Evolutionary conservation across 2,888 invertebrate genomes (phyloP).

Genomic region (Hypomecis punctinalis): DNA sequence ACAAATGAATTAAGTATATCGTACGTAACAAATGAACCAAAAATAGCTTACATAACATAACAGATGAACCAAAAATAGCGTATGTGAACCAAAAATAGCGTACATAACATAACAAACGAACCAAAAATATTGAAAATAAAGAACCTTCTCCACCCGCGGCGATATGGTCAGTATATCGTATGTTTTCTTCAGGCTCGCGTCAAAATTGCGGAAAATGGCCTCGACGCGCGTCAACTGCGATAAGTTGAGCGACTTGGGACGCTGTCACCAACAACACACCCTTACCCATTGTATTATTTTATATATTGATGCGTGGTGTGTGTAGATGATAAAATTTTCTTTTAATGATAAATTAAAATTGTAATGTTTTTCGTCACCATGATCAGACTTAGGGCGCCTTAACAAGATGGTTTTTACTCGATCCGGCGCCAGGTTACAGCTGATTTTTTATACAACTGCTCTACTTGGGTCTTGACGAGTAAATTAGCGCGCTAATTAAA

Average conservation of each 20-base stretch:
- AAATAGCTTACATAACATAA: slow-evolving; percentile 4
- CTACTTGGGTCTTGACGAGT: no score
- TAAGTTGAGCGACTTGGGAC: slow-evolving; percentile 82
- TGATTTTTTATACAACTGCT: no score
- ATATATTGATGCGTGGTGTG: slow-evolving; percentile 39
- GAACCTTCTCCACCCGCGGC: slow-evolving; percentile 77
- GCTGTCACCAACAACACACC: slow-evolving; percentile 52
- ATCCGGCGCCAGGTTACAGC: no score
- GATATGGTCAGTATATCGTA: slow-evolving; percentile 77
- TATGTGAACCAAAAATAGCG: slow-evolving; percentile 35
- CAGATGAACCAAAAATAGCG: no score
- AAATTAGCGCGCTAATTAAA: no score
- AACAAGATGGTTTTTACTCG: no score
- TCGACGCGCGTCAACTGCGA: slow-evolving; percentile 79
- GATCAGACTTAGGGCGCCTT: no score
- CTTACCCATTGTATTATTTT: slow-evolving; percentile 42
- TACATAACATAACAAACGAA: slow-evolving; percentile 38
- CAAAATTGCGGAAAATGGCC: slow-evolving; percentile 76
- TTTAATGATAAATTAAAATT: not conserved
- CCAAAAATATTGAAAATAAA: slow-evolving; percentile 49
- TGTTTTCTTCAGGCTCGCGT: slow-evolving; percentile 71
- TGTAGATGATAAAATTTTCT: slow-evolving; percentile 9
- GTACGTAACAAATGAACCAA: slow-evolving; percentile 3
- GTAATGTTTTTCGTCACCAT: not conserved
- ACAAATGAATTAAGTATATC: no score